phyloP scores from a whole-genome alignment of 1,140 invertebrate genomes.

The Melanaphis sacchari region DNA sequence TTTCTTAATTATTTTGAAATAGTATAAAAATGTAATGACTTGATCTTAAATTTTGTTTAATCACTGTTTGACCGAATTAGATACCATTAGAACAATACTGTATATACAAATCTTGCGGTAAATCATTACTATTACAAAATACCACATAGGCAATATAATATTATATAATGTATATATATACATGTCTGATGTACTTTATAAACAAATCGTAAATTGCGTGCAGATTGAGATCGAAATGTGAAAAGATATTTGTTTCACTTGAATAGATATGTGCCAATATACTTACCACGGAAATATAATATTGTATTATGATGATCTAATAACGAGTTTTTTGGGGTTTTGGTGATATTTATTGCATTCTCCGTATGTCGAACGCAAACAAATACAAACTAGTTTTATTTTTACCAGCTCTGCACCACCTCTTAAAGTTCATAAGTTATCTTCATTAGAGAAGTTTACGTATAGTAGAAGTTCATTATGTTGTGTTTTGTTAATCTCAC shows the following conservation, averaged over 20 bases:
- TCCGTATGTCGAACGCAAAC: not conserved
- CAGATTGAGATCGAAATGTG: not conserved
- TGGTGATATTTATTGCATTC: not conserved
- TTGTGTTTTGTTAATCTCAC: not conserved
- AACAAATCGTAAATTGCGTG: not conserved
- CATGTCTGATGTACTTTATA: not conserved
- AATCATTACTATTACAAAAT: not conserved
- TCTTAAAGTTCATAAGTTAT: not conserved
- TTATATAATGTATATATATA: not conserved
- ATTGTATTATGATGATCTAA: not conserved
- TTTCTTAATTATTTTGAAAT: not conserved
- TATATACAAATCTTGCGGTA: not conserved
- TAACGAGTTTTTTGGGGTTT: not conserved
- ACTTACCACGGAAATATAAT: not conserved
- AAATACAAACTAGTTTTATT: not conserved
- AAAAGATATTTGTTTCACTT: not conserved
- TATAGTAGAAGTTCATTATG: not conserved
- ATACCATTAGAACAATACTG: not conserved
- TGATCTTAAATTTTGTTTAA: not conserved
- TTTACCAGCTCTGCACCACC: not conserved
- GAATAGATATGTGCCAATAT: not conserved
- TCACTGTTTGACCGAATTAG: not conserved
- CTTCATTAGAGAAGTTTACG: constrained; percentile 17
- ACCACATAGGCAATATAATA: not conserved
- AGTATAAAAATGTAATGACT: not conserved